Base-by-base conservation (phyloP, 1,140 invertebrate species). In the Belonocnema kinseyi region DNA sequence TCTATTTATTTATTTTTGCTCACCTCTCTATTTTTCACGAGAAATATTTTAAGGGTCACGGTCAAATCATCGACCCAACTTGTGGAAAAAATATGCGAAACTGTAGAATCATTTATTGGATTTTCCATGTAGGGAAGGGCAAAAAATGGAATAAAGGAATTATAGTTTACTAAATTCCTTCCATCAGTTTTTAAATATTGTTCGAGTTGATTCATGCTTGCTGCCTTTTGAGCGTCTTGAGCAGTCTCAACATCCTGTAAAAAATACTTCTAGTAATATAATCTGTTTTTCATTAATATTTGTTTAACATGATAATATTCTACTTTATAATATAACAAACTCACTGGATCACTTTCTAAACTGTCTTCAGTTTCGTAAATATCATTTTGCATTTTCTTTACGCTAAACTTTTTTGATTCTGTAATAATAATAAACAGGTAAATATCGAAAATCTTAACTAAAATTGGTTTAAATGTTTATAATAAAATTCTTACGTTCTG, bases 81-180 rank as follows among this genome's bases (percentile, higher is more conserved):
- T 83, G 93, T 92, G 75, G 91, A 86, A 82, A 94, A 94, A 51
- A 94, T 78, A 77, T 93, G 90, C 72, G 88, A 88, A 79, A 94
- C 93, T 50, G 92, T 91, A 6, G 92, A 91, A 86, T 94, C 93
- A 40, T 89, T 81, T 76, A 90, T 88, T n/a, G 93, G 93, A 82
- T 93, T 90, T 50, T 90, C 88, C 19, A 94, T 92, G 84, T 92
- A 94, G 0, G 93, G 93, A 33, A 94, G 83, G 51, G 93, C 93
- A 85, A 93, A 94, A 82, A 91, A 94, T 10, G 92, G 91, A 73
- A 93, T 82, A 75, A 94, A 92, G 80, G 94, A 93, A 73, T 89
- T 90, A 56, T 93, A 93, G 73, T 92, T 88, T 73, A 93, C 93
- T 16, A 94, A 88, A 54, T 90, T 86, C 11, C 90, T 86, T 72